Evolutionary conservation across 2,113 vertebrate genomes (phyloP), one percentile per base, ranked within the genome.

Genomic region (Tretioscincus oriximinensis): DNA sequence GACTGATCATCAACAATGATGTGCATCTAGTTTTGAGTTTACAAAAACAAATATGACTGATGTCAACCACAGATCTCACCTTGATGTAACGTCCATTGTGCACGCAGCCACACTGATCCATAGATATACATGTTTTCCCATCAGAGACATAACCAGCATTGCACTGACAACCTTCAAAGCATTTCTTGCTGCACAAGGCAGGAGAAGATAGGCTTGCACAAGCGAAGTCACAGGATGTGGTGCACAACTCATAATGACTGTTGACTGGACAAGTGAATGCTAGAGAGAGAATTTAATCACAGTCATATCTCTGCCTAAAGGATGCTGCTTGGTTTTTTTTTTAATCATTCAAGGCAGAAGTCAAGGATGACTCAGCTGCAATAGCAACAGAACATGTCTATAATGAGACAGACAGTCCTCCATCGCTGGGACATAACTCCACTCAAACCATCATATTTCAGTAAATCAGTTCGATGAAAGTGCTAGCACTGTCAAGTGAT

Each of bases 141-240:
- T 95, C 90, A n/a, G 85, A 93, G 78, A 94, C 68, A 14, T 93
- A 95, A 63, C 93, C 91, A 0, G 14, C 60, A 16, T 94, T 88
- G 76, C 95, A 96, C 65, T 93, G 90, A 83, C 95, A 96, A 73
- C 95, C 94, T 90, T 96, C 95, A 89, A 94, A 94, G 77, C 94
- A 94, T 65, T 64, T 76, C 4, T 71, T 9, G 22, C 77, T 79
- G 26, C 88, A 90, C 1, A 28, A 85, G 49, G 78, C 80, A 29
- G 78, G 88, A 60, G 76, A 90, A 90, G 66, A 81, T 26, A 95
- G 88, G 69, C 93, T 91, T 68, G 93, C 90, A 74, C 95, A 96
- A 22, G 89, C 91, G 58, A 88, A 84, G 31, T 73, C 77, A 72
- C 95, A 96, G 72, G 93, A 94, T 80, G 91, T 88, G 26, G 93